phyloP scores from a whole-genome alignment of 1,140 invertebrate species.

The Bombus balteatus region DNA sequence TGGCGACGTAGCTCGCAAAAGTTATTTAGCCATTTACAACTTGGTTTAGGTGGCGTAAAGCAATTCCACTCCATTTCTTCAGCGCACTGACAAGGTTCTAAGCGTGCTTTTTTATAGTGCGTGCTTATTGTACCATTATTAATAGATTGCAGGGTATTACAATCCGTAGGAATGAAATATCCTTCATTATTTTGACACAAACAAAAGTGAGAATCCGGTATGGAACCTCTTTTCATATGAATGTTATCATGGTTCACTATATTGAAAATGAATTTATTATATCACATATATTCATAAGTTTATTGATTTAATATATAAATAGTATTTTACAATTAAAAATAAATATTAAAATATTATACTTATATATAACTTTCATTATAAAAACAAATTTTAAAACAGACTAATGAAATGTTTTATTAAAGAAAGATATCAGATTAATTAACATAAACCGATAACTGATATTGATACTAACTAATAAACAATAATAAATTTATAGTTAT shows the following conservation, averaged over 20 bases:
- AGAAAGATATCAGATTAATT: too few relatives aligned
- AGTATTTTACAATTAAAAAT: too few relatives aligned
- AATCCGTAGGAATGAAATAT: slow-evolving; percentile 57
- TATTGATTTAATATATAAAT: too few relatives aligned
- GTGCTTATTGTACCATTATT: slow-evolving; percentile 51
- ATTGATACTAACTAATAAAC: too few relatives aligned
- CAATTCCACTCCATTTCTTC: slow-evolving; percentile 78
- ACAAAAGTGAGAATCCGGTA: slow-evolving; percentile 56
- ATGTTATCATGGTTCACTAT: slow-evolving; percentile 49
- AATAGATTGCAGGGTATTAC: slow-evolving; percentile 52
- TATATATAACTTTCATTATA: too few relatives aligned
- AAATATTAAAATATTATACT: too few relatives aligned
- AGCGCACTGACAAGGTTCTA: slow-evolving; percentile 70
- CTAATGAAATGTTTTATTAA: too few relatives aligned
- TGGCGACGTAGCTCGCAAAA: slow-evolving; percentile 74
- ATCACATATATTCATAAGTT: neutral
- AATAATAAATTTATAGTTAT: too few relatives aligned
- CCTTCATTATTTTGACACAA: slow-evolving; percentile 65
- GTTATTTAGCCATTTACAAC: slow-evolving; percentile 72
- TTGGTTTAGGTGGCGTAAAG: slow-evolving; percentile 73
- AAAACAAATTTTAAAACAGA: too few relatives aligned
- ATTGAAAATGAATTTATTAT: neutral
- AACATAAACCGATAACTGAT: too few relatives aligned
- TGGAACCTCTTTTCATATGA: slow-evolving; percentile 30
- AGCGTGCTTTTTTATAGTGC: slow-evolving; percentile 11